Evolutionary conservation across 2,888 invertebrate species (phyloP).

Genomic region (Sinodicranocentrus sp.): DNA sequence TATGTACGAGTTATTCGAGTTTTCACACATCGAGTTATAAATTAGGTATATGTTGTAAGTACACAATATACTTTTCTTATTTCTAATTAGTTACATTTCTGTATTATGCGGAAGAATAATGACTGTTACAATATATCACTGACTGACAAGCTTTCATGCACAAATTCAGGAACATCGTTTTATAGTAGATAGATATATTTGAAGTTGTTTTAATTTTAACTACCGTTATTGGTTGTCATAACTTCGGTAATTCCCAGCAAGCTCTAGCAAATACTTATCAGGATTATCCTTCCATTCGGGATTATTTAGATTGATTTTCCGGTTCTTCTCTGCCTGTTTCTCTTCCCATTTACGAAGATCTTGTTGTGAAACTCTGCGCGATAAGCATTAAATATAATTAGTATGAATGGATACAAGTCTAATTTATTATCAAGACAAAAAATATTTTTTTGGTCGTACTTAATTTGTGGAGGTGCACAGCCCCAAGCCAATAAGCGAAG

Average conservation of each 20-base stretch:
- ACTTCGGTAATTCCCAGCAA: conserved; percentile 74
- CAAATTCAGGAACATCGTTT: no score
- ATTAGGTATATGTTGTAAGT: no score
- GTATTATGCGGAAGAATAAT: no score
- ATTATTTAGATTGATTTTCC: conserved; percentile 90
- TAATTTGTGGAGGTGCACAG: conserved; percentile 85
- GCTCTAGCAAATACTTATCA: conserved; percentile 84
- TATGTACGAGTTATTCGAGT: no score
- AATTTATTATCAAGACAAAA: neutral
- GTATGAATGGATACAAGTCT: neutral
- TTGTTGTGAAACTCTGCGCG: conserved; percentile 87
- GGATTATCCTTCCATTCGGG: conserved; percentile 98
- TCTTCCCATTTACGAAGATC: conserved; percentile 96
- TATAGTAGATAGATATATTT: no score
- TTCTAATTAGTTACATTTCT: no score
- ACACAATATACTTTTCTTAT: no score
- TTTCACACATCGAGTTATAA: no score
- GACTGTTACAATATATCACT: no score
- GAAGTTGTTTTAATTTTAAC: no score
- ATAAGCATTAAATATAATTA: neutral
- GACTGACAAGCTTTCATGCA: neutral
- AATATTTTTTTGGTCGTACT: conserved; percentile 79
- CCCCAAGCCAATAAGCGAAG: conserved; percentile 89
- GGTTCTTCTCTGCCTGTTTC: conserved; percentile 90
- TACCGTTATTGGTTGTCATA: conserved; percentile 63